phyloP scores from a whole-genome alignment of 2,797 vertebrate species.

The Perdix hodgsoniae region DNA sequence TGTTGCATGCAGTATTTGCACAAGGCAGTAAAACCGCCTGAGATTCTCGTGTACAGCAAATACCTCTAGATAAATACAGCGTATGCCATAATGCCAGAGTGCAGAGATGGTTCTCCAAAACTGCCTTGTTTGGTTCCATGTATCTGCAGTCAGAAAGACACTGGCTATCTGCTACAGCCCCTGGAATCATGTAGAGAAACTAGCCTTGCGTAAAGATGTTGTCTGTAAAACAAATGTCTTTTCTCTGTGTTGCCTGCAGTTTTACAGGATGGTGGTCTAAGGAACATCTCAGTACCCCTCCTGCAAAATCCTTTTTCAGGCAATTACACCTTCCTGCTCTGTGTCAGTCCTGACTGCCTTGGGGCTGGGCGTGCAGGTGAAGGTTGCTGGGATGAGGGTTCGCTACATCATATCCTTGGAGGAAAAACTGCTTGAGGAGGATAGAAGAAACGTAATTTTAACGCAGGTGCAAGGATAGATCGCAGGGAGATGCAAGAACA shows the following conservation, averaged over 20 bases:
- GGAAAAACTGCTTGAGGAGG: not conserved
- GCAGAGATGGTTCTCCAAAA: not conserved
- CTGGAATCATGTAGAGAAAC: not conserved
- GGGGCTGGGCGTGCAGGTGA: not conserved
- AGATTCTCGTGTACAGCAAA: not conserved
- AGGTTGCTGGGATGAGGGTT: not conserved
- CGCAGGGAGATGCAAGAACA: not conserved
- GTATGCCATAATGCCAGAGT: rapidly evolving
- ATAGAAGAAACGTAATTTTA: not conserved
- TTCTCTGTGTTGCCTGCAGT: not conserved
- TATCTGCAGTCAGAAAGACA: not conserved
- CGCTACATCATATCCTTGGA: rapidly evolving
- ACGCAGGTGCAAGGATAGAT: not conserved
- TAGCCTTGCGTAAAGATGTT: not conserved
- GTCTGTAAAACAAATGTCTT: not conserved
- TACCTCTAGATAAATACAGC: not conserved
- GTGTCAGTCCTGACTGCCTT: not conserved
- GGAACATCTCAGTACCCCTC: not conserved
- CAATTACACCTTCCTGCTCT: not conserved
- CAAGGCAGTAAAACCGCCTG: not conserved
- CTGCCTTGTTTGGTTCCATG: not conserved
- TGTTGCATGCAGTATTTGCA: not conserved
- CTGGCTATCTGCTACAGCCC: not conserved
- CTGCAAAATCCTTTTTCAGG: not conserved
- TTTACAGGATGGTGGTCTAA: constrained; percentile 15